Base-by-base conservation (phyloP, 2,113 vertebrate genomes). In the Pholis gunnellus region DNA sequence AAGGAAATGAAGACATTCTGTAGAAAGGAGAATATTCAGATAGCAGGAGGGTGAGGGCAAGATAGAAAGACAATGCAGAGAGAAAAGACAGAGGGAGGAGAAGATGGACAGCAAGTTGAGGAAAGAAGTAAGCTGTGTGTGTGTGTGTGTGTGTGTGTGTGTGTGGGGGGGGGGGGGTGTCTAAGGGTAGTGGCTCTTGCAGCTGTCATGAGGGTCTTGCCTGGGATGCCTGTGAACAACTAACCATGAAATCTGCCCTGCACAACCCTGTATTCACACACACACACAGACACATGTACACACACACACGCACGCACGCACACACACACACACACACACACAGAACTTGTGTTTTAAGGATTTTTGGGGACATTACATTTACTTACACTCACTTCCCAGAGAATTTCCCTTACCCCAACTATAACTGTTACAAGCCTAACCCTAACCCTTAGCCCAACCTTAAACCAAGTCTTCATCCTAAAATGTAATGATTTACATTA, bases 241-340 rank as follows among this genome's bases (percentile, higher is more conserved):
- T 81, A 82, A 83, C 69, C 85, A 84, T 74, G 54, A 88, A 92
- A 89, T 89, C 87, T 79, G 73, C 71, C 67, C 78, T 87, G 81
- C 40, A 65, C 74, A 79, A 18, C 72, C 75, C 57, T 63, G 31
- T 70, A 75, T 68, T 63, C 65, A 75, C 72, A 64, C 61, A 75
- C 71, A 56, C 84, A 82, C 72, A 71, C 34, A 60, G 34, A 80
- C 48, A 72, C 48, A 72, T 68, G 63, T 40, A 72, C 65, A 70
- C 42, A 29, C 69, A 72, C 40, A 70, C 72, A 50, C 59, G 50
- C 38, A 82, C 56, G 25, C 54, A 56, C 54, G 27, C n/a, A 27
- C 54, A 27, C 25, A 57, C 54, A 56, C 54, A 59, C 56, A 56
- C 25, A 59, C 25, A 63, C 60, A 63, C 60, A 63, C 60, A 34